phyloP scores from a whole-genome alignment of 2,113 vertebrate genomes.

The Amia ocellicauda region DNA sequence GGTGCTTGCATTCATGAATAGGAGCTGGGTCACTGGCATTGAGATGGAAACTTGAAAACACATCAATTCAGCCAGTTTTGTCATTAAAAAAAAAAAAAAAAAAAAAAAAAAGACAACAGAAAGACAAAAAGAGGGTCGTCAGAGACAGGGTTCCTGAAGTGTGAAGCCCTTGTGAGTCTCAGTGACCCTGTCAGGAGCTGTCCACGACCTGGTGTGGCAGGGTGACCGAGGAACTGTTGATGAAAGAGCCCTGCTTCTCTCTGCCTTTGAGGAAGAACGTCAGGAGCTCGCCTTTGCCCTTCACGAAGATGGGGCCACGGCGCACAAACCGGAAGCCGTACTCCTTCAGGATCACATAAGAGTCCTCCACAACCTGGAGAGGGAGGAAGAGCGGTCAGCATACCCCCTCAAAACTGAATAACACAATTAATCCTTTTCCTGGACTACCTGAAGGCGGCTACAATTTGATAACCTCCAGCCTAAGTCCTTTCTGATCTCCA shows the following conservation, averaged over 20 bases:
- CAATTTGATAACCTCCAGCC: no score
- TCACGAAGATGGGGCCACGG: conserved; percentile 87
- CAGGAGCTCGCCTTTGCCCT: conserved; percentile 91
- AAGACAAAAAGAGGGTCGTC: no score
- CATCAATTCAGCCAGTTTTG: no score
- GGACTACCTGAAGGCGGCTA: no score
- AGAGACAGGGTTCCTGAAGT: not conserved
- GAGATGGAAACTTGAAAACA: no score
- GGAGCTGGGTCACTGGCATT: no score
- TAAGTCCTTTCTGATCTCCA: no score
- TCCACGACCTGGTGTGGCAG: conserved; percentile 94
- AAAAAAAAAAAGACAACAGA: no score
- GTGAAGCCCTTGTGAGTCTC: not conserved
- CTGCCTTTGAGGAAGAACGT: conserved; percentile 92
- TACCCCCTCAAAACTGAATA: no score
- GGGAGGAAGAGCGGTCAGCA: not conserved
- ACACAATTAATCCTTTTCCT: no score
- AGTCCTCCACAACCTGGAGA: conserved; percentile 89
- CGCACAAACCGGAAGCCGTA: conserved; percentile 90
- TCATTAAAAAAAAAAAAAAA: no score
- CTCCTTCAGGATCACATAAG: conserved; percentile 85
- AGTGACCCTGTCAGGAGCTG: conserved; percentile 62
- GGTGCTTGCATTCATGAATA: no score
- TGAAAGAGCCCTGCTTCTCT: conserved; percentile 82
- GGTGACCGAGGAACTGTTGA: conserved; percentile 78